Base-by-base conservation (phyloP, 2,888 invertebrate species). In the Arrhopalites spinosus region DNA sequence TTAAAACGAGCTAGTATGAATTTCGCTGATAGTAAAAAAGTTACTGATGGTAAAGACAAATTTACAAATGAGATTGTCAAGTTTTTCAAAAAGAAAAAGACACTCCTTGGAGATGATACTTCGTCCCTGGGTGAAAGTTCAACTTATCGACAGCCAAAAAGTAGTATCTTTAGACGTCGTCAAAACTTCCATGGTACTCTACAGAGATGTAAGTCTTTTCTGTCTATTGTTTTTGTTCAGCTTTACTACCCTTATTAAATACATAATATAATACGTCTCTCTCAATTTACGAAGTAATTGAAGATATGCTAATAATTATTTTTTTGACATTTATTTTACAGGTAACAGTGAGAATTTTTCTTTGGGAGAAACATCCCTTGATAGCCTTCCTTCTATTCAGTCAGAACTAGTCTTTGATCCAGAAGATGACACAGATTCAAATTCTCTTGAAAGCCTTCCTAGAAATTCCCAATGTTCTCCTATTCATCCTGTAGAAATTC, bases 301-400 rank as follows among this genome's bases (percentile, higher is more conserved):
- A n/a, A n/a, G n/a, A n/a, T n/a, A n/a, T n/a, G n/a, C n/a, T n/a
- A n/a, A n/a, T n/a, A n/a, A n/a, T n/a, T n/a, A n/a, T n/a, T n/a
- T n/a, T n/a, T n/a, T n/a, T n/a, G n/a, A n/a, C n/a, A n/a, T n/a
- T n/a, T n/a, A n/a, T n/a, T n/a, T n/a, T n/a, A n/a, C n/a, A n/a
- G n/a, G n/a, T n/a, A 81, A 79, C 20, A 83, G 83, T 73, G 83
- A 83, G 30, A 83, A 81, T 67, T 81, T 77, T 64, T 83, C 83
- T 0, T 36, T 81, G 17, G 81, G 78, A 1, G 79, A 81, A 56
- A 80, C 79, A 0, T 82, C 82, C 0, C 61, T 82, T 27, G 83
- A 82, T 25, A 81, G 81, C 67, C 73, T 82, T 50, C 82, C 80
- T 13, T 81, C 82, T 7, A 73, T 80, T 20, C 73, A 79, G 15